Evolutionary conservation across 2,888 invertebrate genomes (phyloP).

Genomic region (Acrobasis repandana): DNA sequence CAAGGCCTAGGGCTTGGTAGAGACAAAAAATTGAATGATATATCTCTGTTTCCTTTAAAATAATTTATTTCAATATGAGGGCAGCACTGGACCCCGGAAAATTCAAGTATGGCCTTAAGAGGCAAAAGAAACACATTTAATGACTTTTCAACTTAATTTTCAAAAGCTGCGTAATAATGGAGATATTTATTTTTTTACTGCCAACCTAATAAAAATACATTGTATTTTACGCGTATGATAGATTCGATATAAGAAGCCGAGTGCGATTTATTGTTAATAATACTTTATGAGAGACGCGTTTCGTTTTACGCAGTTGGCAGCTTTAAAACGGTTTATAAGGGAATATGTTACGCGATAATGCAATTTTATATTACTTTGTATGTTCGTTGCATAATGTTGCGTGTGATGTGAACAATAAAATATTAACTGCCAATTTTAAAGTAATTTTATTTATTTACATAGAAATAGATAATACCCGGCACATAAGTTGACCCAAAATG

Average conservation of each 20-base stretch:
- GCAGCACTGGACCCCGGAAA: too few species aligned
- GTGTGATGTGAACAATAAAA: background rate
- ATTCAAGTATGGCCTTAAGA: too few species aligned
- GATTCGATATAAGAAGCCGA: conserved; percentile 44
- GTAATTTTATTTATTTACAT: too few species aligned
- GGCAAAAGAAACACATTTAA: background rate
- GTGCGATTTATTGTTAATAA: conserved; percentile 71
- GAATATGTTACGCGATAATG: conserved; percentile 32
- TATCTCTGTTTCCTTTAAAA: too few species aligned
- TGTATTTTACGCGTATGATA: conserved; percentile 19
- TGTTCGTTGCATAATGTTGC: conserved; percentile 3
- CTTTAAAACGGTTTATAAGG: conserved; percentile 52
- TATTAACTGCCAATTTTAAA: background rate
- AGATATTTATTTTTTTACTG: conserved; percentile 13
- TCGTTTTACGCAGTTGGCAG: conserved; percentile 56
- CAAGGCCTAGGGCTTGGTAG: too few species aligned
- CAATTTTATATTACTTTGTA: conserved; percentile 14
- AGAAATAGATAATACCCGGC: too few species aligned
- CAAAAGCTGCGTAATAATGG: background rate
- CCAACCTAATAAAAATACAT: conserved; percentile 20
- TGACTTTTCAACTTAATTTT: background rate
- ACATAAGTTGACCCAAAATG: too few species aligned
- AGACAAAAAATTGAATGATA: too few species aligned
- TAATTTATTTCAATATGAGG: too few species aligned
- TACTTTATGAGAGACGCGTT: conserved; percentile 61